phyloP scores from a whole-genome alignment of 2,888 invertebrate species.

The Parasteatoda lunata region DNA sequence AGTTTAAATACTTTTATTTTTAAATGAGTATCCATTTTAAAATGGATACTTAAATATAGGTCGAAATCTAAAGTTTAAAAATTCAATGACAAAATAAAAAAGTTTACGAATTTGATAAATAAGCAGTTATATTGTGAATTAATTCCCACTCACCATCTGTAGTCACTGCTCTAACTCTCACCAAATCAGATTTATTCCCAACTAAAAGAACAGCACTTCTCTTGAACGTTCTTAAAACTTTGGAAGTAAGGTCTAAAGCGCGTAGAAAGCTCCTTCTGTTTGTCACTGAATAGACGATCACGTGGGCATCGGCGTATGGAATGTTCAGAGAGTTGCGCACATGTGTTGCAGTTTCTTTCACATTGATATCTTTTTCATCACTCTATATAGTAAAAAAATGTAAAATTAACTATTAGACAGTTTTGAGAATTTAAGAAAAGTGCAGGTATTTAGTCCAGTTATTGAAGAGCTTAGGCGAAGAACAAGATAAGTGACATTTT shows the following conservation, averaged over 20 bases:
- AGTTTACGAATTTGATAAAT: too few relatives aligned
- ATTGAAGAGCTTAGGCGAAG: too few relatives aligned
- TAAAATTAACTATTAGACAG: background rate
- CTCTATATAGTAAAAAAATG: background rate
- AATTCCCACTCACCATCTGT: constrained; percentile 81
- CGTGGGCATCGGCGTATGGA: constrained; percentile 82
- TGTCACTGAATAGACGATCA: constrained; percentile 92
- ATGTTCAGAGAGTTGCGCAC: background rate
- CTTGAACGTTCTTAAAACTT: constrained; percentile 86
- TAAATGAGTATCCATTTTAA: too few relatives aligned
- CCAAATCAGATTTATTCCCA: constrained; percentile 94
- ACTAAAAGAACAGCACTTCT: constrained; percentile 91
- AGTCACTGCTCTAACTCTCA: constrained; percentile 87
- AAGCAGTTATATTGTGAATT: background rate
- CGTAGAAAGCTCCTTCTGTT: constrained; percentile 87
- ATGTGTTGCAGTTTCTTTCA: constrained; percentile 1
- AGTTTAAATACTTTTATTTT: too few relatives aligned
- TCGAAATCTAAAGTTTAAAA: too few relatives aligned
- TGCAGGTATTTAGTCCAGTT: too few relatives aligned
- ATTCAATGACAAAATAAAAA: too few relatives aligned
- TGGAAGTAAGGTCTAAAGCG: constrained; percentile 89
- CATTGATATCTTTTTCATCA: constrained; percentile 7
- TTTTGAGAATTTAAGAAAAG: too few relatives aligned
- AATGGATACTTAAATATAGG: too few relatives aligned
- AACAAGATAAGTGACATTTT: too few relatives aligned